A percentile compares a stretch with the other conserved stretches of the same genome.
Evolutionary conservation across 2,797 vertebrate species (phyloP).

Genomic region (Otolemur crassicaudatus): DNA sequence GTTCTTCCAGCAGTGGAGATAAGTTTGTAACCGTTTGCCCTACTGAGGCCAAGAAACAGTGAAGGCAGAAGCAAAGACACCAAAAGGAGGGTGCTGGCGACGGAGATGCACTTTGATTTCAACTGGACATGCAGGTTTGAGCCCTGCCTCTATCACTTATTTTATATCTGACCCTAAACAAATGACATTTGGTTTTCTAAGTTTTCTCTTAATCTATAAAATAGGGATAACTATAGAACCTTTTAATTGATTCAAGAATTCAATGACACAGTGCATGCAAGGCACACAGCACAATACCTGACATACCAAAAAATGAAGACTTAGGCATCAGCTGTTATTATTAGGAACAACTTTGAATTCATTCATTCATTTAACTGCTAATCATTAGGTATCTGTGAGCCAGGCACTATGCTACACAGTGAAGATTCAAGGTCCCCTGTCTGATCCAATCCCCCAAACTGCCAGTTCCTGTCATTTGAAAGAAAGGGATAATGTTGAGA

Average conservation of each 20-base stretch:
- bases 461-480: background rate
- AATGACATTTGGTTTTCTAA: background rate
- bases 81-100: background rate
- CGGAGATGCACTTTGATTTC: background rate
- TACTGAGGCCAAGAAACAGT: background rate
- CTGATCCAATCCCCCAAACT: background rate
- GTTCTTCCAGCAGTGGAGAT: background rate
- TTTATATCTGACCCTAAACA: background rate
- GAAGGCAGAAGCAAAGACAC: background rate
- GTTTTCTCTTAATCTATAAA: background rate
- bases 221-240: background rate
- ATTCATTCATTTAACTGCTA: background rate
- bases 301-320: conserved; percentile 9
- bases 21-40: background rate
- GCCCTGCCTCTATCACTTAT: background rate
- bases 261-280: background rate
- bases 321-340: background rate
- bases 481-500: background rate
- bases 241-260: background rate
- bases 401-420: background rate
- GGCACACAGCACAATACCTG: background rate
- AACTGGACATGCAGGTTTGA: background rate
- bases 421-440: background rate
- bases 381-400: background rate
- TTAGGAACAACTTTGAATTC: background rate